These are phyloP conservation scores for Thera britannica DNA, from an alignment of 2,888 invertebrate species.

Conservation along the genomic window DNA sequence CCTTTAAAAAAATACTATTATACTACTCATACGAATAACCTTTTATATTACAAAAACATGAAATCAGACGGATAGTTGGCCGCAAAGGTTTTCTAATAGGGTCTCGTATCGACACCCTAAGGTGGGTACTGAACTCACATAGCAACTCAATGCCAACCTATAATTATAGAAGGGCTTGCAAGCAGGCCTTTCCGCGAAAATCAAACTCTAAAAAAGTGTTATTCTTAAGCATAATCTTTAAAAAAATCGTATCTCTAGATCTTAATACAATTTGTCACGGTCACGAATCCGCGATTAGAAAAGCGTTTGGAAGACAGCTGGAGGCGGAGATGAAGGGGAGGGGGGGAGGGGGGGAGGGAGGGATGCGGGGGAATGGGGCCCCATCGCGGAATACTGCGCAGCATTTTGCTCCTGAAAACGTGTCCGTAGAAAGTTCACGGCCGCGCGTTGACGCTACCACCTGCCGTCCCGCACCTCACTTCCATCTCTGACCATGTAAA, in stretches of 20 bases:
- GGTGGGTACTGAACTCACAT: no score
- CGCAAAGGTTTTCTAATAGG: no score
- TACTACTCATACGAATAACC: no score
- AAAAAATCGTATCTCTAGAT: conserved; percentile 12
- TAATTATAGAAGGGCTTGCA: no score
- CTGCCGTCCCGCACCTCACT: conserved; percentile 61
- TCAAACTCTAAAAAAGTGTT: background rate
- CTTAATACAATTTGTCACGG: conserved; percentile 36
- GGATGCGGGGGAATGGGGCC: conserved; percentile 58
- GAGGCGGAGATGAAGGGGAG: conserved; percentile 49
- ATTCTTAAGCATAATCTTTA: background rate
- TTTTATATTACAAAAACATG: no score
- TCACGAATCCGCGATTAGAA: conserved; percentile 42
- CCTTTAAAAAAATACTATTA: no score
- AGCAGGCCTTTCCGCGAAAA: background rate
- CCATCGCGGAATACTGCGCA: conserved; percentile 76
- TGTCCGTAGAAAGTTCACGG: conserved; percentile 85
- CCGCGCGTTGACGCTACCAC: conserved; percentile 82
- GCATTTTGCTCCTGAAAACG: conserved; percentile 81
- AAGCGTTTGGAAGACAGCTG: conserved; percentile 51
- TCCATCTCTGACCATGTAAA: conserved; percentile 26
- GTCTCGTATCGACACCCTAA: no score
- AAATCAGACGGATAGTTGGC: no score
- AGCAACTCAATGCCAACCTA: no score
- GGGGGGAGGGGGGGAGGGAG: no score